A percentile compares a stretch with the other conserved stretches of the same genome.
phyloP scores from a whole-genome alignment of 2,888 invertebrate species.

The Anaspis maculata region DNA sequence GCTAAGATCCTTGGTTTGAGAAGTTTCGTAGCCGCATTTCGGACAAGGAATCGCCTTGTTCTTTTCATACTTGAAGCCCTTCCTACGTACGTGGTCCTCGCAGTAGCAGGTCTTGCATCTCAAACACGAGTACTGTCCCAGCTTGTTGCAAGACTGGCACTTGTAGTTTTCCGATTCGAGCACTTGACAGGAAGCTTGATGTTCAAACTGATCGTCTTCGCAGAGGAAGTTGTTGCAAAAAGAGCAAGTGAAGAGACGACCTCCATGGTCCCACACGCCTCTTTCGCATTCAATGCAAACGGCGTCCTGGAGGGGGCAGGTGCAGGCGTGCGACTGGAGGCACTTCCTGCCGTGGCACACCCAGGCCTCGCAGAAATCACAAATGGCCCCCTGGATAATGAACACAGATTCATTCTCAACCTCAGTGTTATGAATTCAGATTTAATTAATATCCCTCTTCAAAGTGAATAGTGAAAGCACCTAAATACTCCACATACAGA shows the following conservation, averaged over 20 bases:
- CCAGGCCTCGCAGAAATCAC: constrained; percentile 97
- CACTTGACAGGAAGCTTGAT: constrained; percentile 94
- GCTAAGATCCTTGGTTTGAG: constrained; percentile 87
- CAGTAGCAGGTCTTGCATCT: constrained; percentile 95
- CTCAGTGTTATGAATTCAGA: not conserved
- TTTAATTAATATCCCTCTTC: no score
- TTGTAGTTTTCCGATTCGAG: constrained; percentile 92
- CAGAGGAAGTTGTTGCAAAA: constrained; percentile 85
- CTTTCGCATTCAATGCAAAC: constrained; percentile 87
- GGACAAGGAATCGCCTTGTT: constrained; percentile 85
- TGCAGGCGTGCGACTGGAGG: constrained; percentile 81
- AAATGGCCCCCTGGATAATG: constrained; percentile 75
- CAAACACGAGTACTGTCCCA: constrained; percentile 92
- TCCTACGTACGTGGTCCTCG: constrained; percentile 90
- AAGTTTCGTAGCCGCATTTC: constrained; percentile 88
- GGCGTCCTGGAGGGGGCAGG: constrained; percentile 82
- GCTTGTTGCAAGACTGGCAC: constrained; percentile 90
- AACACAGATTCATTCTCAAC: no score
- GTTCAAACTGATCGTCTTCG: constrained; percentile 95
- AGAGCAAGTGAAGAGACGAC: constrained; percentile 82
- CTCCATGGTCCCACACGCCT: constrained; percentile 94
- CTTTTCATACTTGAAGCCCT: constrained; percentile 81
- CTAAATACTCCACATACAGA: no score
- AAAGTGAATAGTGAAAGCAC: no score
- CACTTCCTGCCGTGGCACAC: constrained; percentile 93